A percentile compares a stretch with the other conserved stretches of the same genome.
phyloP scores from a whole-genome alignment of 2,888 invertebrate genomes.

The Acanthococcus lagerstroemiae region DNA sequence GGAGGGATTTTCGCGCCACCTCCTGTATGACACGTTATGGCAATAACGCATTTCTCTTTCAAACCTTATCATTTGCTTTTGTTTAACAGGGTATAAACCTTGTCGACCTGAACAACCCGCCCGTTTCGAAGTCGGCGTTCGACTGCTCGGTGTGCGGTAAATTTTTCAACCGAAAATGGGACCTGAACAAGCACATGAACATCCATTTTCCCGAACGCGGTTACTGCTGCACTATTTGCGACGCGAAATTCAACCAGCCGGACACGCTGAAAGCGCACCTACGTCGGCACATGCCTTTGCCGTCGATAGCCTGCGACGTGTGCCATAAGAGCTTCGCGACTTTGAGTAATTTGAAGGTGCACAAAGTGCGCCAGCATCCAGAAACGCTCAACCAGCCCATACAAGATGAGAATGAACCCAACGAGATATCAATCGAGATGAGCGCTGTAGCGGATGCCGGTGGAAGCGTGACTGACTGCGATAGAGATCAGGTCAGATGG shows the following conservation, averaged over 20 bases:
- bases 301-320: not conserved
- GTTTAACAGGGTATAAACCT: slow-evolving; percentile 2
- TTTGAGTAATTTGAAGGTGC: slow-evolving; percentile 5
- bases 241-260: slow-evolving; percentile 47
- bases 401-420: not conserved
- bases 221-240: slow-evolving; percentile 42
- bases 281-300: slow-evolving; percentile 45
- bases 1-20: too few relatives aligned
- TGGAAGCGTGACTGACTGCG: not conserved
- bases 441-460: not conserved
- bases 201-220: slow-evolving; percentile 52
- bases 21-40: too few relatives aligned
- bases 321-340: slow-evolving; percentile 14
- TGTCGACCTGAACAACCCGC: not conserved
- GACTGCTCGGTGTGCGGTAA: slow-evolving; percentile 44
- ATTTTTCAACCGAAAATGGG: slow-evolving; percentile 47
- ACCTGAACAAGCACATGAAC: slow-evolving; percentile 47
- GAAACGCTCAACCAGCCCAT: not conserved
- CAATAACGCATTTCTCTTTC: not conserved
- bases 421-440: not conserved
- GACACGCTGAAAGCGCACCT: slow-evolving; percentile 51
- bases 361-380: slow-evolving; percentile 10
- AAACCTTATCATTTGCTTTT: too few relatives aligned
- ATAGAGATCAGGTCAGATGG: not conserved
- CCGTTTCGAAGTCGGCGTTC: slow-evolving; percentile 1